These are phyloP conservation scores for Paedocypris micromegethes DNA, from an alignment of 2,797 vertebrate genomes.

Conservation along the genomic window DNA sequence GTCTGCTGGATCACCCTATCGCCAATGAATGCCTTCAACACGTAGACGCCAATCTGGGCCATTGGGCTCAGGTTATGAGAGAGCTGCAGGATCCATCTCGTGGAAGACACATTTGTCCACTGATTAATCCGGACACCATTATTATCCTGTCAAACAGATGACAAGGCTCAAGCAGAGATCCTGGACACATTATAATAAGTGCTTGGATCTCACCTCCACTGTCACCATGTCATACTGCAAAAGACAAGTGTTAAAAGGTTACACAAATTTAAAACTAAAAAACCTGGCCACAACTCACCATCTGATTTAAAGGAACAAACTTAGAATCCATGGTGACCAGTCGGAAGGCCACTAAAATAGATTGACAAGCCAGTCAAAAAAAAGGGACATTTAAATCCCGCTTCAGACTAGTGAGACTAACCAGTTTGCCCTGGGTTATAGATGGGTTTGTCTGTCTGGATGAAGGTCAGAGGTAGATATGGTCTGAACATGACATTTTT, in stretches of 20 bases:
- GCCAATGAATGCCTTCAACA: background rate
- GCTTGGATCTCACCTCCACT: no score
- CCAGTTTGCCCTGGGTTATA: slow-evolving; percentile 74
- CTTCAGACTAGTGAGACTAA: background rate
- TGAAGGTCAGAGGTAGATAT: slow-evolving; percentile 60
- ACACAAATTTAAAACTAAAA: background rate
- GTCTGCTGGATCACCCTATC: background rate
- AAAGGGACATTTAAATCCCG: no score
- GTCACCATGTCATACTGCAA: no score
- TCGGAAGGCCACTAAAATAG: slow-evolving; percentile 71
- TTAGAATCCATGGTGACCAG: slow-evolving; percentile 66
- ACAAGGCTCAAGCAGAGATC: background rate
- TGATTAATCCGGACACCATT: slow-evolving; percentile 29
- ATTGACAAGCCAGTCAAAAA: background rate
- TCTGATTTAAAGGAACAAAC: slow-evolving; percentile 55
- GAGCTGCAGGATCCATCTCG: slow-evolving; percentile 32
- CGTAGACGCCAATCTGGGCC: slow-evolving; percentile 26
- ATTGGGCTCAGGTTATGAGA: slow-evolving; percentile 37
- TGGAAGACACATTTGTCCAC: slow-evolving; percentile 33
- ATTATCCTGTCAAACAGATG: slow-evolving; percentile 22
- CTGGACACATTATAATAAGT: no score
- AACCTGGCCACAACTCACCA: background rate
- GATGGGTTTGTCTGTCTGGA: slow-evolving; percentile 86
- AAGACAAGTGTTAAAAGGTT: background rate
- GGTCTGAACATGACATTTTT: slow-evolving; percentile 65